Evolutionary conservation across 2,113 vertebrate species (phyloP).

Genomic region (Syngnathus floridae): DNA sequence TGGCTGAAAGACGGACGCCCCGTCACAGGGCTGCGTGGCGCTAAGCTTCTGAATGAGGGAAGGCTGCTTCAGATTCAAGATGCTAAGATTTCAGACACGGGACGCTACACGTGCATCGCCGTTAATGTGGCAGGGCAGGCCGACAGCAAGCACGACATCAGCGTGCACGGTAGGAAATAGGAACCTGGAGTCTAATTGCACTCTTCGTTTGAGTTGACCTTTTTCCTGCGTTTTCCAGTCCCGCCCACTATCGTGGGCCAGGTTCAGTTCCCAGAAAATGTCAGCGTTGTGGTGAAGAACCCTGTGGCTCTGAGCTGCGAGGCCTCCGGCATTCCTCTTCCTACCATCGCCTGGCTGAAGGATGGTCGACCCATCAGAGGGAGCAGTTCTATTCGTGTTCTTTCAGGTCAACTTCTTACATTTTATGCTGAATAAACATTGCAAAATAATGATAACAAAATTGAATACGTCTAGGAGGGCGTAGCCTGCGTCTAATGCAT

Average conservation of each 20-base stretch:
- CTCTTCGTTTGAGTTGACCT: neutral
- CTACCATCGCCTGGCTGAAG: conserved; percentile 85
- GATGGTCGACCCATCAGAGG: conserved; percentile 75
- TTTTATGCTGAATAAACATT: no score
- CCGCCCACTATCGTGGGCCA: conserved; percentile 80
- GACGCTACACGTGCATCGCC: conserved; percentile 87
- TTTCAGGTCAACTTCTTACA: conserved; percentile 77
- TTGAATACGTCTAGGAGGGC: conserved; percentile 70
- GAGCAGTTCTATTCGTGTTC: conserved; percentile 70
- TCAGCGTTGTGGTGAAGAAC: conserved; percentile 87
- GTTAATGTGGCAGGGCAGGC: conserved; percentile 85
- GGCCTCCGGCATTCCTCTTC: conserved; percentile 87
- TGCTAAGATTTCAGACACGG: conserved; percentile 76
- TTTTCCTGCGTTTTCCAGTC: conserved; percentile 61
- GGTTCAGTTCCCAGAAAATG: conserved; percentile 74
- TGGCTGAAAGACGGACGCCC: conserved; percentile 89
- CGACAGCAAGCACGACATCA: conserved; percentile 84
- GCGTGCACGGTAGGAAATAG: conserved; percentile 77
- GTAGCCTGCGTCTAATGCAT: conserved; percentile 78
- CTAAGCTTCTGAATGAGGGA: conserved; percentile 71
- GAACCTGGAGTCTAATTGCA: neutral
- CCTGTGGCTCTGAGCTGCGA: conserved; percentile 84
- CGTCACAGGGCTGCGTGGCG: conserved; percentile 51
- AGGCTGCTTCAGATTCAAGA: conserved; percentile 73
- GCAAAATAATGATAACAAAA: conserved; percentile 1